Evolutionary conservation across 1,140 invertebrate species (phyloP), one percentile per base, ranked within the genome.

Genomic region (Zaprionus kolodkinae): DNA sequence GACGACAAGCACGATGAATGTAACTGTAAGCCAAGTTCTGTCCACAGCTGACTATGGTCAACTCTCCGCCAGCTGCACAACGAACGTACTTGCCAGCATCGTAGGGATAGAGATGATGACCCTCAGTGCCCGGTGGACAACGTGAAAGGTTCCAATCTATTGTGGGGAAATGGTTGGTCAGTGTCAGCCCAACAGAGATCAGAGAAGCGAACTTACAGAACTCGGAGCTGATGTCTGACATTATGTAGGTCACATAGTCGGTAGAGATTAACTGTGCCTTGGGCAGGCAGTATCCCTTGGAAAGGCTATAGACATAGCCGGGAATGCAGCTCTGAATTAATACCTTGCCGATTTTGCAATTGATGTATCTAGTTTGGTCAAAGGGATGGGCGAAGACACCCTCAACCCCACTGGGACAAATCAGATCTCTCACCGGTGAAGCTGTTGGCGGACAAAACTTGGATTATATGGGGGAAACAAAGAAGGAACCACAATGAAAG

Each of bases 281-380:
- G 83, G 93, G 94, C 82, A 95, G 95, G 76, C 96, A 96, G 17
- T 91, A 91, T 3, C 91, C 91, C 0, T 93, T 91, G 2, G 88
- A 72, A 9, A 95, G 93, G 92, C 96, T 95, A 78, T 96, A 96
- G 0, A 95, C 93, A 6, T 95, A 95, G 9, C 94, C 94, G 1
- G 94, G 93, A 21, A 93, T 93, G 87, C 96, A 96, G 25, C 93
- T 93, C 92, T 95, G 94, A 17, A 95, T 92, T 63, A 93, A 94
- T 55, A 40, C 94, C 94, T 59, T 88, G 7, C 71, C 93, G 4
- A 95, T 95, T 92, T 92, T 83, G 81, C 96, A 96, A 59, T 94
- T 95, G 1, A 96, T 77, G 78, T 94, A 96, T 79, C 95, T 95
- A 10, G 91, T 92, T 67, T 95, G 96, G 60, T 95, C 94, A 6